phyloP scores from a whole-genome alignment of 1,140 invertebrate genomes.

The Drosophila subpulchrella region DNA sequence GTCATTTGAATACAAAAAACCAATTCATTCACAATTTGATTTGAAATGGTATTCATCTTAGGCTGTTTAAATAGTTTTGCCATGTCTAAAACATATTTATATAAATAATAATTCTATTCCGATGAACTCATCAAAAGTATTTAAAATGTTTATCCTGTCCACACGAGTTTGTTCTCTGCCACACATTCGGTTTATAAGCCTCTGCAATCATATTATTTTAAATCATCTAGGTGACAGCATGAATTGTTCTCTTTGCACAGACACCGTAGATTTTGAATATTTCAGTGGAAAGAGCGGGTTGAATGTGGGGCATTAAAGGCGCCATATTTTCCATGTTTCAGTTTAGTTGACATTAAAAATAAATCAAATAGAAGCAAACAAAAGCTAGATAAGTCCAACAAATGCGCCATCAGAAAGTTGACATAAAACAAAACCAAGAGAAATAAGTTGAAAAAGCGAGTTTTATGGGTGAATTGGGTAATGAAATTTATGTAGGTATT shows the following conservation, averaged over 20 bases:
- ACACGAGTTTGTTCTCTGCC: neutral
- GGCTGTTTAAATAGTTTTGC: neutral
- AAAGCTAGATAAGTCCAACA: constrained; percentile 46
- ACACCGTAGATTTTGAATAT: neutral
- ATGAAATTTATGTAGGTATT: constrained; percentile 40
- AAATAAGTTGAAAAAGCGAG: neutral
- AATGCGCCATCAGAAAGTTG: constrained; percentile 39
- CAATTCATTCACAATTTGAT: no score
- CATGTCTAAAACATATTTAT: neutral
- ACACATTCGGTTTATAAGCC: constrained; percentile 26
- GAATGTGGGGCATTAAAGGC: constrained; percentile 36
- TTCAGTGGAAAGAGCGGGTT: neutral
- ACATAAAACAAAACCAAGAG: constrained; percentile 15
- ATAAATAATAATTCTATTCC: neutral
- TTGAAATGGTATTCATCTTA: no score
- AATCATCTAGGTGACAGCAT: constrained; percentile 27
- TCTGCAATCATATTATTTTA: constrained; percentile 14
- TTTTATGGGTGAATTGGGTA: neutral
- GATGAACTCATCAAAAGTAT: neutral
- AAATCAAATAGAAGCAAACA: constrained; percentile 57
- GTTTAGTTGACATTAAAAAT: constrained; percentile 65
- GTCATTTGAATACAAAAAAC: no score
- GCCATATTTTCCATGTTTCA: constrained; percentile 58
- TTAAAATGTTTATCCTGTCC: constrained; percentile 1
- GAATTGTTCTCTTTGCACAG: constrained; percentile 1